Percentiles rank a stretch among this genome's conserved stretches.
These are phyloP conservation scores for Hydriomena furcata DNA, from an alignment of 2,888 invertebrate genomes.

Conservation along the genomic window DNA sequence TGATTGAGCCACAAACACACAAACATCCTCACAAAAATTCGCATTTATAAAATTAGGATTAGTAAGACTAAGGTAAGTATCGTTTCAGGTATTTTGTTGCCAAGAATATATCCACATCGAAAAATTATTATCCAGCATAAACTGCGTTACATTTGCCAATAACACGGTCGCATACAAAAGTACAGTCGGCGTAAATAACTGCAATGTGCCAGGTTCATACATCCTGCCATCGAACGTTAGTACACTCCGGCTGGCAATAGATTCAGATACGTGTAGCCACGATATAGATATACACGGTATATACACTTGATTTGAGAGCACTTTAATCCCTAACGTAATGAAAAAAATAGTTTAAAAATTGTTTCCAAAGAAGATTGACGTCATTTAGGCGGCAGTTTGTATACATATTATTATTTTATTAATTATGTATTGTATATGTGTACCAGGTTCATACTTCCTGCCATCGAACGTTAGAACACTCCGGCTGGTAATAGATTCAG, in stretches of 20 bases:
- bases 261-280: slow-evolving; percentile 61
- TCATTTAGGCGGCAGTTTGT: too few species aligned
- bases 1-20: too few species aligned
- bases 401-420: too few species aligned
- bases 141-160: neutral
- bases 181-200: slow-evolving; percentile 30
- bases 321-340: too few species aligned
- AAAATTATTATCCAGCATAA: neutral
- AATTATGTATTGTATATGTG: too few species aligned
- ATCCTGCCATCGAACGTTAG: slow-evolving; percentile 51
- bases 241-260: slow-evolving; percentile 57
- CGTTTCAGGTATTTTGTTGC: neutral
- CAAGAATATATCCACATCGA: neutral
- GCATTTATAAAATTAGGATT: too few species aligned
- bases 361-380: too few species aligned
- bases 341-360: too few species aligned
- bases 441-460: slow-evolving; percentile 44
- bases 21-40: too few species aligned
- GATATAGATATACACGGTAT: slow-evolving; percentile 39
- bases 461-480: slow-evolving; percentile 53
- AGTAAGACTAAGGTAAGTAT: too few species aligned
- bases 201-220: slow-evolving; percentile 39
- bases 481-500: slow-evolving; percentile 60
- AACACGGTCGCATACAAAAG: slow-evolving; percentile 21
- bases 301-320: neutral